phyloP scores from a whole-genome alignment of 2,113 vertebrate genomes.

The Pelusios castaneus region DNA sequence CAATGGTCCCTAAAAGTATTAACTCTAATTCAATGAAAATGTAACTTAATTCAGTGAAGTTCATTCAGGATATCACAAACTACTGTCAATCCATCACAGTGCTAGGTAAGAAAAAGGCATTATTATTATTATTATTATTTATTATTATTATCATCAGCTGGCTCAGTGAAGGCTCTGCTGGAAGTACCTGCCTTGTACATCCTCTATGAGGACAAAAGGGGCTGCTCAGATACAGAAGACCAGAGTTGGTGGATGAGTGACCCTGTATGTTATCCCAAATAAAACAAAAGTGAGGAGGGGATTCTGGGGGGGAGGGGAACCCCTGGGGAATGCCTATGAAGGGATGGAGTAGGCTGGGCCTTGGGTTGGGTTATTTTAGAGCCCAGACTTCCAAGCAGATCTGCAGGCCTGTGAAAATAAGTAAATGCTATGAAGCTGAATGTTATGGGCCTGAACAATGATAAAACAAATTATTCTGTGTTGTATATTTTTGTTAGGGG shows the following conservation, averaged over 20 bases:
- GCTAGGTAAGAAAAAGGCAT: too few relatives aligned
- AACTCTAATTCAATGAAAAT: too few relatives aligned
- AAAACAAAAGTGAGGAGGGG: neutral
- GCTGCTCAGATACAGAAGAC: too few relatives aligned
- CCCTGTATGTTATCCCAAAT: neutral
- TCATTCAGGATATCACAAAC: too few relatives aligned
- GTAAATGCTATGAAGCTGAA: neutral
- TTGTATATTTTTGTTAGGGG: neutral
- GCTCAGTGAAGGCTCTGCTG: too few relatives aligned
- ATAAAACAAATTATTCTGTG: neutral
- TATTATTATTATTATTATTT: too few relatives aligned
- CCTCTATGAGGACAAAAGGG: too few relatives aligned
- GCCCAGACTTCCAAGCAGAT: neutral
- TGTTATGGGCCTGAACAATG: conserved; percentile 4
- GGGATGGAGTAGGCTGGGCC: neutral
- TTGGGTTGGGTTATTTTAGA: neutral
- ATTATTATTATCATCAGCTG: too few relatives aligned
- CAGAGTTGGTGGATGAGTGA: neutral
- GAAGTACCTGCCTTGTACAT: too few relatives aligned
- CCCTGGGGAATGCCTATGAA: neutral
- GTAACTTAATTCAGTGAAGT: too few relatives aligned
- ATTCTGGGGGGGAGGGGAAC: neutral
- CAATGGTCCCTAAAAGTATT: too few relatives aligned
- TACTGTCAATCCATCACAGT: too few relatives aligned
- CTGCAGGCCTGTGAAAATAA: conserved; percentile 5